Evolutionary conservation across 2,888 invertebrate species (phyloP), one percentile per base, ranked within the genome.

Genomic region (Gasteruption jaculator): DNA sequence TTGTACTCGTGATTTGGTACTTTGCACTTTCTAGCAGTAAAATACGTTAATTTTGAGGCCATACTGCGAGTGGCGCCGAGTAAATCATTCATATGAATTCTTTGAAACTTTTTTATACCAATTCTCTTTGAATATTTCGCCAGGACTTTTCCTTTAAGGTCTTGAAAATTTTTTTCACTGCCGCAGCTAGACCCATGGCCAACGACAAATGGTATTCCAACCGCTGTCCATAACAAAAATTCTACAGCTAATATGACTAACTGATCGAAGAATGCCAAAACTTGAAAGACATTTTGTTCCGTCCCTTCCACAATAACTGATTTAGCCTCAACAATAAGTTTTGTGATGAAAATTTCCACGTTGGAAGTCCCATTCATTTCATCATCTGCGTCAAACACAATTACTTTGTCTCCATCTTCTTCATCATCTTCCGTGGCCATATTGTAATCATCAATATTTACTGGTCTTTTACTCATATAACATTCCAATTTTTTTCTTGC

Each of bases 371-470:
- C n/a, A n/a, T n/a, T n/a, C n/a, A n/a, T n/a, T n/a, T n/a, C n/a
- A n/a, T n/a, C n/a, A n/a, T n/a, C n/a, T n/a, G n/a, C n/a, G n/a
- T n/a, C n/a, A n/a, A n/a, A n/a, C n/a, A n/a, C n/a, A n/a, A n/a
- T n/a, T n/a, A n/a, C n/a, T n/a, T n/a, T n/a, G n/a, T n/a, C n/a
- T n/a, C n/a, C n/a, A n/a, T n/a, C n/a, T n/a, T 33, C 21, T 11
- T 34, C 33, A 16, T 38, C 38, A 15, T 38, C 38, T 27, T 33
- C 29, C 15, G 29, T 18, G 21, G 18, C 14, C 4, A 22, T 26
- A 12, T 35, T 22, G n/a, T n/a, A n/a, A n/a, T n/a, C n/a, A n/a
- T n/a, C n/a, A n/a, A n/a, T n/a, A n/a, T n/a, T n/a, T n/a, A n/a
- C n/a, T n/a, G n/a, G n/a, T n/a, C n/a, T n/a, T n/a, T n/a, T n/a